phyloP scores from a whole-genome alignment of 1,140 invertebrate genomes.

The Colletes gigas region DNA sequence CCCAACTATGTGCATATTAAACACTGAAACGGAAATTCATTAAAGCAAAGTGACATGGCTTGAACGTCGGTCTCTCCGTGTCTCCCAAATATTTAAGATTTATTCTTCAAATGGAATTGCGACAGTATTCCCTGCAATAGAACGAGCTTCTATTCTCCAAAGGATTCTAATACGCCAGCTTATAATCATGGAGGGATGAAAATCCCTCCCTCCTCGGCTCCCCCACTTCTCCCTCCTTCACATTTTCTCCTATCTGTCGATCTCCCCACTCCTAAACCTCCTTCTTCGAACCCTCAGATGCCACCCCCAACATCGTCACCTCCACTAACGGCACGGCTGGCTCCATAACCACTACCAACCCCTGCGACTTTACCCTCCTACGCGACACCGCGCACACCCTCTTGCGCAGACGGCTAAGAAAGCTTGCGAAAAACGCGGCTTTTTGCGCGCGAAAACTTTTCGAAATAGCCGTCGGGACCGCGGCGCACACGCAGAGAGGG shows the following conservation, averaged over 20 bases:
- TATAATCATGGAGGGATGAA: slow-evolving; percentile 24
- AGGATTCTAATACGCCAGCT: slow-evolving; percentile 57
- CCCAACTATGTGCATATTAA: too few species aligned
- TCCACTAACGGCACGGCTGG: slow-evolving; percentile 58
- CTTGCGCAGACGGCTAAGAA: slow-evolving; percentile 63
- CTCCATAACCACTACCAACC: slow-evolving; percentile 57
- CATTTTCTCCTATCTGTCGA: slow-evolving; percentile 62
- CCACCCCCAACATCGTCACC: slow-evolving; percentile 58
- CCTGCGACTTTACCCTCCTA: slow-evolving; percentile 59
- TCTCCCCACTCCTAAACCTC: slow-evolving; percentile 59
- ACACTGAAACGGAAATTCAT: too few species aligned
- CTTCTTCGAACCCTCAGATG: slow-evolving; percentile 63
- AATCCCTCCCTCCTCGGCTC: slow-evolving; percentile 24
- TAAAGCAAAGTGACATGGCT: too few species aligned
- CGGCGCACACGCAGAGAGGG: slow-evolving; percentile 40
- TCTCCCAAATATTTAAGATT: too few species aligned
- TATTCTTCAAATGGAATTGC: background rate
- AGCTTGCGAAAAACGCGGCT: slow-evolving; percentile 71
- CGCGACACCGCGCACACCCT: slow-evolving; percentile 46
- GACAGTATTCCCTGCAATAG: slow-evolving; percentile 23
- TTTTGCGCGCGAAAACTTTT: slow-evolving; percentile 74
- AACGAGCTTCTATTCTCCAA: slow-evolving; percentile 44
- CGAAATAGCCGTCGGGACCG: slow-evolving; percentile 55
- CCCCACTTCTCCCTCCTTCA: slow-evolving; percentile 27
- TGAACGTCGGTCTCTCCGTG: too few species aligned